Evolutionary conservation across 2,113 vertebrate genomes (phyloP).

Genomic region (Pipra filicauda): DNA sequence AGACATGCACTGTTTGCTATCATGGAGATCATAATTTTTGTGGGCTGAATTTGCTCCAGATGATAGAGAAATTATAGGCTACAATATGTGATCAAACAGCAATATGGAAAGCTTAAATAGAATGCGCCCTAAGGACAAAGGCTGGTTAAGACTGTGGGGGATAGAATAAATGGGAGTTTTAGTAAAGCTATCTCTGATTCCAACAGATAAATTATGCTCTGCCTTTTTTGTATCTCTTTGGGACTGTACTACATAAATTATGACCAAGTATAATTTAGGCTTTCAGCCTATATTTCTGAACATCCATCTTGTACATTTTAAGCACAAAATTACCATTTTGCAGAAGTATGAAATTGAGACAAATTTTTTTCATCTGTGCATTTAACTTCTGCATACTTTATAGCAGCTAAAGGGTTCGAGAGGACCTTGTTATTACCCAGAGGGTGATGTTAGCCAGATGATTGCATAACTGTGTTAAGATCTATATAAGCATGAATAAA

Average conservation of each 20-base stretch:
- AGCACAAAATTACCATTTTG: constrained; percentile 92
- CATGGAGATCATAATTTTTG: constrained; percentile 70
- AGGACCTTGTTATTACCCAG: constrained; percentile 78
- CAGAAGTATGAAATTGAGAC: constrained; percentile 82
- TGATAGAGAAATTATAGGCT: constrained; percentile 77
- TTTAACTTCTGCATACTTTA: constrained; percentile 85
- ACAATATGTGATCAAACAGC: constrained; percentile 76
- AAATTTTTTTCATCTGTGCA: constrained; percentile 84
- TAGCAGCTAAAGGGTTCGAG: constrained; percentile 79
- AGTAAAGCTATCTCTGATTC: constrained; percentile 88
- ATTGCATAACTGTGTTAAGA: constrained; percentile 68
- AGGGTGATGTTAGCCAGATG: constrained; percentile 61
- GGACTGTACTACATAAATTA: constrained; percentile 93
- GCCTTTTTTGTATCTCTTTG: constrained; percentile 86
- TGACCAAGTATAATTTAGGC: constrained; percentile 96
- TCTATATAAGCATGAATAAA: constrained; percentile 52
- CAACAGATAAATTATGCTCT: constrained; percentile 88
- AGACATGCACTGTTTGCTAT: constrained; percentile 68
- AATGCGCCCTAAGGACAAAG: constrained; percentile 82
- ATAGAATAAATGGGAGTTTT: constrained; percentile 86
- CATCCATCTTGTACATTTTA: constrained; percentile 88
- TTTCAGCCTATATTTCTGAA: constrained; percentile 92
- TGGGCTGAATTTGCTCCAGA: constrained; percentile 67
- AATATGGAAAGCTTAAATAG: constrained; percentile 71
- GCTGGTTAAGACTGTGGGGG: constrained; percentile 74